Conservation (phyloP, 2,797 vertebrate genomes). For the Simalia tracyae region DNA sequence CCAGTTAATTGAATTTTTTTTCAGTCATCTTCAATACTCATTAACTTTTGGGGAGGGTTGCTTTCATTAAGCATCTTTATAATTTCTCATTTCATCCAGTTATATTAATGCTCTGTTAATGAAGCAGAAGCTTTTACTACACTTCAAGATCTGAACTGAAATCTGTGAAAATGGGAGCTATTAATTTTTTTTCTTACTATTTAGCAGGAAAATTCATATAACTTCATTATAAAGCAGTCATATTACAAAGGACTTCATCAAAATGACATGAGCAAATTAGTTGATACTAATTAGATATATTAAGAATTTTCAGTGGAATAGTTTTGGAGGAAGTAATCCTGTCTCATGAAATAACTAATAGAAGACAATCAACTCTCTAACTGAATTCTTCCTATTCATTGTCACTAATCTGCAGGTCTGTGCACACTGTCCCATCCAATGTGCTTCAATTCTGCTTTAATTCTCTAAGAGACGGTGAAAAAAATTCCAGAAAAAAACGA, state of each 20-base stretch:
- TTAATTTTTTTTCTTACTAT: not conserved
- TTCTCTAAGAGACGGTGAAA: not conserved
- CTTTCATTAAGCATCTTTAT: not conserved
- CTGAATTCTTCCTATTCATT: not conserved
- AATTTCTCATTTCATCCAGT: not conserved
- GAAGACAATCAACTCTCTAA: not conserved
- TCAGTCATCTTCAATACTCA: not conserved
- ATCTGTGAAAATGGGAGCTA: not conserved
- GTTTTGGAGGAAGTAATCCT: slow-evolving; percentile 14
- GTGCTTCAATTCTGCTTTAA: not conserved
- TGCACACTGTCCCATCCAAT: not conserved
- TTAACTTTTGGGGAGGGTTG: not conserved
- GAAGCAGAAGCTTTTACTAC: not conserved
- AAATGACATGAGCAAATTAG: not conserved
- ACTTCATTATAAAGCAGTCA: not conserved
- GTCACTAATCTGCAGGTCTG: not conserved
- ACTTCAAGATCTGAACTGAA: not conserved
- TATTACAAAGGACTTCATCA: not conserved
- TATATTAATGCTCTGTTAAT: not conserved
- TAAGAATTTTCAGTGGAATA: not conserved
- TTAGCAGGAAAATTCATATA: not conserved
- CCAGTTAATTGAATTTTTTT: not conserved
- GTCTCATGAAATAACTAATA: slow-evolving; percentile 25
- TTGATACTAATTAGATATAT: not conserved
- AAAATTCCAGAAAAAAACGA: not conserved